Evolutionary conservation across 2,797 vertebrate genomes (phyloP), one percentile per base, ranked within the genome.

Genomic region (Holocentrus rufus): DNA sequence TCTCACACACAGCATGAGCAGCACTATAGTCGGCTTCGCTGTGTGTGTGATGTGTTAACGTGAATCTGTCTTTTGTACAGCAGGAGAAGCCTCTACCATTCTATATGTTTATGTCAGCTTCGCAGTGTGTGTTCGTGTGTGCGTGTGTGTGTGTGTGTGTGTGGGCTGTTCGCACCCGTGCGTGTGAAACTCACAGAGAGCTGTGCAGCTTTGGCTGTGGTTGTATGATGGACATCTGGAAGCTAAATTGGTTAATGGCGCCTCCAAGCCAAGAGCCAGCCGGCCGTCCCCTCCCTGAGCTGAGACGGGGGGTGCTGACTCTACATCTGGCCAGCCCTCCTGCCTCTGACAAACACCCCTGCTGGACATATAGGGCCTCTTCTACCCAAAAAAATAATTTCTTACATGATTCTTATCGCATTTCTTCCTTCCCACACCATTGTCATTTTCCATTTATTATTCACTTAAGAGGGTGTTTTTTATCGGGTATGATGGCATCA

Each of bases 191-290:
- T 86, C 67, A 18, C 76, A 76, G 72, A 85, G 80, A 89, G 89
- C 91, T 88, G 90, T 92, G 90, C 81, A 85, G 90, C 85, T 86
- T 93, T 94, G 93, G 93, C 91, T 91, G 76, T 80, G 81, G 87
- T 84, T 92, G 82, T 76, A 87, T 94, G 93, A 94, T 92, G 93
- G 94, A 94, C 94, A 95, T 95, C 94, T 95, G 94, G 94, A 95
- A 93, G 92, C 92, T 93, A 94, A 94, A 95, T 94, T 95, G 94
- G 94, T 94, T 94, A 95, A 95, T 94, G 93, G 93, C 76, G 91
- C 94, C 93, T 95, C 93, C 89, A 92, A 94, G 93, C 94, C 93
- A 93, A 91, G 90, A 94, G 92, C 92, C 93, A 94, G 92, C 90
- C 92, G 87, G 89, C 90, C 88, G 79, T 92, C 90, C 87, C 89